A percentile compares a stretch with the other conserved stretches of the same genome.
These are phyloP conservation scores for Mormyrus iriodes DNA, from an alignment of 2,113 vertebrate genomes.

Conservation along the genomic window DNA sequence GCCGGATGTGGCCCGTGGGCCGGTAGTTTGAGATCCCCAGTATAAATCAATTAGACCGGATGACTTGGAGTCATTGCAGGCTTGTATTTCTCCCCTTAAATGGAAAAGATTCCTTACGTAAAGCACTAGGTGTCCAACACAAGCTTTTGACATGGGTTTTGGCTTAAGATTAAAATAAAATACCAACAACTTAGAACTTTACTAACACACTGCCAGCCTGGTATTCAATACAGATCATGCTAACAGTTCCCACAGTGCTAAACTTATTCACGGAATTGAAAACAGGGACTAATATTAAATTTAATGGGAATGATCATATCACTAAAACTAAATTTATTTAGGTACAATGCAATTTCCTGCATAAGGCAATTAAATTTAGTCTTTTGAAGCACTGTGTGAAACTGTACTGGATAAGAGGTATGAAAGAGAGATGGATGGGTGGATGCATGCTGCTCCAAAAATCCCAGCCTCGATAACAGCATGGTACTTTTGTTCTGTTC, in stretches of 20 bases:
- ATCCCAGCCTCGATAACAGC: background rate
- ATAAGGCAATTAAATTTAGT: background rate
- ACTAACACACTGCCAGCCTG: background rate
- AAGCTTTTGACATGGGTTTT: background rate
- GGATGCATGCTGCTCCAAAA: background rate
- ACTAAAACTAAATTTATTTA: background rate
- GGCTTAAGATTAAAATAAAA: background rate
- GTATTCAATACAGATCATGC: background rate
- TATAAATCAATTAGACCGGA: background rate
- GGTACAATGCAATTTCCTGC: background rate
- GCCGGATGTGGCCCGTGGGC: background rate
- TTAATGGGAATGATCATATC: background rate
- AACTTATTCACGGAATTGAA: background rate
- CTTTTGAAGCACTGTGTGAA: background rate
- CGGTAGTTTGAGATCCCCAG: background rate
- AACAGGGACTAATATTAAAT: background rate
- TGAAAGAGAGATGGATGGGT: background rate
- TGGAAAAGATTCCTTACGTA: background rate
- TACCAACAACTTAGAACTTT: background rate
- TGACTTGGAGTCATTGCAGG: background rate
- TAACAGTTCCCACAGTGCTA: background rate
- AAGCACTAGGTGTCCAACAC: background rate
- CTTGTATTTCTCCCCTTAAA: background rate
- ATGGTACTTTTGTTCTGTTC: background rate
- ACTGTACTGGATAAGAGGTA: background rate